Evolutionary conservation across 2,797 vertebrate species (phyloP).

Genomic region (Cryptoprocta ferox): DNA sequence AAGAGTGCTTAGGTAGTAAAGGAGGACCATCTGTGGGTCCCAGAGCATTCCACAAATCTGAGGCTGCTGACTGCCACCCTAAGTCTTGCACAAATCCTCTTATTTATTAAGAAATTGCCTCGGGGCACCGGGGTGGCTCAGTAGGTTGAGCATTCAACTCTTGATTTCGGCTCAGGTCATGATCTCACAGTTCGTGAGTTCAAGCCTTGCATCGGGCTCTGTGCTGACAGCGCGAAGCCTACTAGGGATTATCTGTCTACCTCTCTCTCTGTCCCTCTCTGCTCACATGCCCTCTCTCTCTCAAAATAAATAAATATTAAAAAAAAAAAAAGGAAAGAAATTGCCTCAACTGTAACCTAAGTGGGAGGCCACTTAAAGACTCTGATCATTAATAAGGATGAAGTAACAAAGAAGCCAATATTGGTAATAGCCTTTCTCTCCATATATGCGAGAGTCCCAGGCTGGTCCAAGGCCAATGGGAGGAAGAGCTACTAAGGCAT

Average conservation of each 20-base stretch:
- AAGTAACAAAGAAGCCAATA: constrained; percentile 53
- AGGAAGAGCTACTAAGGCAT: constrained; percentile 64
- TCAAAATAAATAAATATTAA: no score
- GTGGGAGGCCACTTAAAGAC: constrained; percentile 54
- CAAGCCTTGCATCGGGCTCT: no score
- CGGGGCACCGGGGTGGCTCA: not conserved
- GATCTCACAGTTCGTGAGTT: no score
- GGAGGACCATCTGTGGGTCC: not conserved
- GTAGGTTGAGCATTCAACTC: no score
- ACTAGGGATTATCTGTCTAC: no score
- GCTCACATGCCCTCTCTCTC: no score
- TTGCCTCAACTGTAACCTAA: not conserved
- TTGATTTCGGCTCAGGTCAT: no score
- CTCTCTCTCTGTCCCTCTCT: no score
- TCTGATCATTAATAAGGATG: constrained; percentile 59
- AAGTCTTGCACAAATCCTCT: not conserved
- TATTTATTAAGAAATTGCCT: constrained; percentile 45
- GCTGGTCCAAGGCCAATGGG: constrained; percentile 56
- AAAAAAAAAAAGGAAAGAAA: not conserved
- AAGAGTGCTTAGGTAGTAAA: not conserved
- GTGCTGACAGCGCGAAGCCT: no score
- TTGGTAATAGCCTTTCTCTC: not conserved
- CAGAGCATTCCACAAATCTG: not conserved
- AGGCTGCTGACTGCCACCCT: not conserved
- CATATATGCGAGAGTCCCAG: not conserved